These are phyloP conservation scores for Cinara cedri DNA, from an alignment of 2,888 invertebrate genomes.

Conservation along the genomic window DNA sequence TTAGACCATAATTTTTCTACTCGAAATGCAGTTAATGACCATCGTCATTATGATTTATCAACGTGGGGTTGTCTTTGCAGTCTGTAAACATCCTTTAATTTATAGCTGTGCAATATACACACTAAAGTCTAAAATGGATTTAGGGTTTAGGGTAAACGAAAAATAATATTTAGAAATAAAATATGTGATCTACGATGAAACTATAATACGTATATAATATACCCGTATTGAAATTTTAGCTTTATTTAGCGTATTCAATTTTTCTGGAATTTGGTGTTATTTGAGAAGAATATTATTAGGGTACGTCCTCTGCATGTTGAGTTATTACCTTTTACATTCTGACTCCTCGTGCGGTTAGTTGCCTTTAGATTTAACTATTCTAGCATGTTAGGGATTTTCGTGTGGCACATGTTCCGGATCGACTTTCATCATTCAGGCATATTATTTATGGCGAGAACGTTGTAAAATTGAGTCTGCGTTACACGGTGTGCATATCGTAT, in stretches of 20 bases:
- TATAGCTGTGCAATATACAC: too few species aligned
- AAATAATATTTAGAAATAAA: slow-evolving; percentile 4
- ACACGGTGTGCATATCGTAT: neutral
- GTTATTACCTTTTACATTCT: slow-evolving; percentile 38
- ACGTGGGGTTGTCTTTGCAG: too few species aligned
- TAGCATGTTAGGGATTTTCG: neutral
- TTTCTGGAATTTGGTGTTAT: slow-evolving; percentile 38
- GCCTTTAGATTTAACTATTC: slow-evolving; percentile 2
- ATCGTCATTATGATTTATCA: too few species aligned
- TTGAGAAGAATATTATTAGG: slow-evolving; percentile 27
- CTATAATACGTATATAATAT: neutral
- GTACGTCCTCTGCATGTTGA: neutral
- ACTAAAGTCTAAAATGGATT: neutral
- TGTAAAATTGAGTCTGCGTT: slow-evolving; percentile 7
- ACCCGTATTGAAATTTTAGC: neutral
- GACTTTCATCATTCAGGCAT: slow-evolving; percentile 13
- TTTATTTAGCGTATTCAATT: neutral
- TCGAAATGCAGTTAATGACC: too few species aligned
- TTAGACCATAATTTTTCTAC: too few species aligned
- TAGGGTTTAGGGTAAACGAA: neutral
- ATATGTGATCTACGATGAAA: neutral
- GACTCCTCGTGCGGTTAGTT: slow-evolving; percentile 10
- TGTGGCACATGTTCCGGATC: slow-evolving; percentile 42
- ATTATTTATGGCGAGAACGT: slow-evolving; percentile 11
- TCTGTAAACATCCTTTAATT: too few species aligned